Evolutionary conservation across 2,113 vertebrate species (phyloP), one percentile per base, ranked within the genome.

Genomic region (Stercorarius parasiticus): DNA sequence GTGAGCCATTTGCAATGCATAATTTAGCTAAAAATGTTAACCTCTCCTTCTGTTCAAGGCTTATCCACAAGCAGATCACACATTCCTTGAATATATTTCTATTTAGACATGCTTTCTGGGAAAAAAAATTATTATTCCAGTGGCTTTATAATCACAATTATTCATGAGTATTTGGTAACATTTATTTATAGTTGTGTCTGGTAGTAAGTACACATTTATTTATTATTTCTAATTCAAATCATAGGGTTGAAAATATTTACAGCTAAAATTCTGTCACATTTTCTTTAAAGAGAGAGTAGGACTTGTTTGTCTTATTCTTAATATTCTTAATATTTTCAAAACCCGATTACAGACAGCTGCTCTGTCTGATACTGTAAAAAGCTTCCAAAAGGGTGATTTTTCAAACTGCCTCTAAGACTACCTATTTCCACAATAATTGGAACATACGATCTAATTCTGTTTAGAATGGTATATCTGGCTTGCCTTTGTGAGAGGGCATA

Each of bases 21-120:
- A 97, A 95, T 95, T 95, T 96, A 96, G 55, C 88, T 97, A 96
- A 96, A 97, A 96, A 95, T 94, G 80, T 90, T 97, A 97, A 94
- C 94, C 91, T 94, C 80, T 96, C 94, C 86, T 95, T 96, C 95
- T 96, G 93, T 93, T 96, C 90, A 80, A 90, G 74, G 82, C 58
- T 93, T 95, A 93, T 91, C 85, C 80, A 90, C 72, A 86, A 92
- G 38, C 80, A 93, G 32, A 93, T 97, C 92, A 82, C 82, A 96
- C 17, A 1, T 80, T 94, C 45, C 27, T 85, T 91, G 62, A 91
- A 96, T 95, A 86, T 87, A 88, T 94, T 94, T 90, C 77, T 95
- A 92, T 95, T 92, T 92, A 91, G 56, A 50, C 23, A 42, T 78
- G 14, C 19, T 88, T 93, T 95, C 69, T 61, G 56, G 32, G 42